Base-by-base conservation (phyloP, 1,140 invertebrate genomes). In the Dufourea novaeangliae region DNA sequence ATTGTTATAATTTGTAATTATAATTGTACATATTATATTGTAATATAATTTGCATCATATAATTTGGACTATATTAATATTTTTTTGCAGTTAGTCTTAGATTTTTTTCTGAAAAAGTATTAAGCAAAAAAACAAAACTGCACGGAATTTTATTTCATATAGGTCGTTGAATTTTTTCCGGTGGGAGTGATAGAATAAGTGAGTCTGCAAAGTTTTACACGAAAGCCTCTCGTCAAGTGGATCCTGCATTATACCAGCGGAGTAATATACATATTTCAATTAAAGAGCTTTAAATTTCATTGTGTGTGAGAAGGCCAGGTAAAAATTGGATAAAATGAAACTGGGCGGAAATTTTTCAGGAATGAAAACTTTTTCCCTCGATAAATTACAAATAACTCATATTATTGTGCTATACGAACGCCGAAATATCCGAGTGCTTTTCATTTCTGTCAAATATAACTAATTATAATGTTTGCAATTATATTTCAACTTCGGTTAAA, bases 221-320 rank as follows among this genome's bases (percentile, higher is more conserved):
- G 5, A 7, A 50, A 50, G 3, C 8, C 8, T 37, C 34, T 17
- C 46, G 4, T n/a, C 20, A 6, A n/a, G 46, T 17, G 46, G 20
- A 50, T 50, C 20, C 46, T n/a, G 20, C 46, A 50, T 50, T n/a
- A n/a, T 50, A 50, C n/a, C 20, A 6, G 5, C 5, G 20, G 20
- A n/a, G 46, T 50, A 50, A 50, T 50, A 50, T n/a, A n/a, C n/a
- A n/a, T n/a, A n/a, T 50, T 50, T n/a, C n/a, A n/a, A 50, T 50
- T 50, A 50, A 50, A 17, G 17, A 50, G 20, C 46, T 50, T n/a
- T n/a, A 50, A 50, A 50, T n/a, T 50, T n/a, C 46, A 7, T n/a
- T 50, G 46, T n/a, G 46, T 50, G 46, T n/a, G 46, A n/a, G n/a
- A 50, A 50, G 20, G n/a, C 8, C 46, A 17, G 17, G 44, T 20